Conservation (phyloP, 2,113 vertebrate species). For the Gallinago media region DNA sequence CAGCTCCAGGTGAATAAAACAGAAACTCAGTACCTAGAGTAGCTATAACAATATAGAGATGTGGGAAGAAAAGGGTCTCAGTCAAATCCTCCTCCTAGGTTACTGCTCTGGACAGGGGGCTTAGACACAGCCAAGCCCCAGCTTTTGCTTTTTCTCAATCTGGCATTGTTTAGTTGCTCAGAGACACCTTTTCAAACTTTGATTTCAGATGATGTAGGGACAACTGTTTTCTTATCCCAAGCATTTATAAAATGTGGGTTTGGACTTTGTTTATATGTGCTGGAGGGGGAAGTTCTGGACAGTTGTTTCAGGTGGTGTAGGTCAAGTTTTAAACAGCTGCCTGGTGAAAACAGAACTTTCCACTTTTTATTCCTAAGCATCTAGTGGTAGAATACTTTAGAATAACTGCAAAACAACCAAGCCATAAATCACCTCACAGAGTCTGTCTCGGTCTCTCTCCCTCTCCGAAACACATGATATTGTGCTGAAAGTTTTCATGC, state of each 20-base stretch:
- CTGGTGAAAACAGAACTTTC: background rate
- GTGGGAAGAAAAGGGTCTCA: background rate
- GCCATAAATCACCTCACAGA: background rate
- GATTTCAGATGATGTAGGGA: background rate
- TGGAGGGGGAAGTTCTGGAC: background rate
- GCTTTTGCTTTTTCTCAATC: background rate
- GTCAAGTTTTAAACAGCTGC: background rate
- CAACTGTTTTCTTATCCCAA: background rate
- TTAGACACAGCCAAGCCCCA: background rate
- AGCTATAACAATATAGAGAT: background rate
- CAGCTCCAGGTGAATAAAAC: background rate
- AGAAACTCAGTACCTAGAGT: background rate
- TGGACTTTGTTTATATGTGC: background rate
- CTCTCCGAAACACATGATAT: background rate
- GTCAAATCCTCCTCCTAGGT: rapidly evolving
- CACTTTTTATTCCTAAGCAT: background rate
- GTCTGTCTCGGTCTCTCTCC: background rate
- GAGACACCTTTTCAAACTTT: background rate
- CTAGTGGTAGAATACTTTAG: background rate
- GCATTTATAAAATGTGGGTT: background rate
- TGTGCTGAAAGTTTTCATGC: background rate
- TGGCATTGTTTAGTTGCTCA: background rate
- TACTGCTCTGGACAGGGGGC: background rate
- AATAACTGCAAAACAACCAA: background rate
- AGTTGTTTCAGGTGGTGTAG: background rate